Percentiles rank a stretch among this genome's conserved stretches.
Conservation (phyloP, 2,888 invertebrate genomes). For the Dysmachus trigonus region DNA sequence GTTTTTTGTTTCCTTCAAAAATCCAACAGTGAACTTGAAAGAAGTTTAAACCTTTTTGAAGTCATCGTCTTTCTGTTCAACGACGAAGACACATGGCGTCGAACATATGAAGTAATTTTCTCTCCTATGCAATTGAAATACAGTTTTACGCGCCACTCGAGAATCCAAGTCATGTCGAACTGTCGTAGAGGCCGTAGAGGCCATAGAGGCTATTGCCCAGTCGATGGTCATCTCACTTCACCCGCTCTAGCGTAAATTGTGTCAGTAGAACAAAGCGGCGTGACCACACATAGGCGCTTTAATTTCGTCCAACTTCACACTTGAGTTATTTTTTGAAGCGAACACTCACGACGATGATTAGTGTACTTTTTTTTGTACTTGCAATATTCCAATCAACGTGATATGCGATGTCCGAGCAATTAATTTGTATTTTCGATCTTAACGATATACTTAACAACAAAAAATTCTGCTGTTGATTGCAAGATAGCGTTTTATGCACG, state of each 20-base stretch:
- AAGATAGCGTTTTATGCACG: neutral
- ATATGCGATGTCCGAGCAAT: neutral
- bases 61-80: neutral
- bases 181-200: neutral
- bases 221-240: neutral
- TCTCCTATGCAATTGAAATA: neutral
- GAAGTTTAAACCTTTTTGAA: neutral
- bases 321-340: neutral
- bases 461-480: neutral
- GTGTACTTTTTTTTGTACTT: neutral
- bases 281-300: neutral
- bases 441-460: neutral
- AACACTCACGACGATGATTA: neutral
- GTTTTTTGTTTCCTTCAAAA: neutral
- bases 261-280: constrained; percentile 22
- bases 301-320: neutral
- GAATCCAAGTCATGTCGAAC: neutral
- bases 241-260: neutral
- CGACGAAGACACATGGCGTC: neutral
- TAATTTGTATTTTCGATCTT: neutral
- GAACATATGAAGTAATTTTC: neutral
- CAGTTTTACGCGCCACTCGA: neutral
- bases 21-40: neutral
- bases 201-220: neutral
- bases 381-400: neutral